Percentiles rank a stretch among this genome's conserved stretches.
Evolutionary conservation across 92 coral and sea anemone genomes (phyloP).

Genomic region (Micromussa lordhowensis): DNA sequence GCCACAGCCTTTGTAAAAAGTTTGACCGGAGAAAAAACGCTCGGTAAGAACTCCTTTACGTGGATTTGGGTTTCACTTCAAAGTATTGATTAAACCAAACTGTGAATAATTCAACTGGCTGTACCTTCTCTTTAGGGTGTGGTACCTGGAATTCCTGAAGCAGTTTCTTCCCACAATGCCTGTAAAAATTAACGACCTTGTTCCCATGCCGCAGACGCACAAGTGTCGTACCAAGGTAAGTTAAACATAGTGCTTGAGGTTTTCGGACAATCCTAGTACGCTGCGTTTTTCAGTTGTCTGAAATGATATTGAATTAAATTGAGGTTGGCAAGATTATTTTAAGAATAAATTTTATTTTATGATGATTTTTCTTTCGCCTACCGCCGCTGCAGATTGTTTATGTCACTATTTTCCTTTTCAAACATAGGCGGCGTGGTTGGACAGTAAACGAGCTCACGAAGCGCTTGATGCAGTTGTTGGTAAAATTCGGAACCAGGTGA

Average conservation of each 20-base stretch:
- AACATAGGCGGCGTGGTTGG: conserved; percentile 37
- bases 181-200: conserved; percentile 56
- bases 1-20: conserved; percentile 32
- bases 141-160: conserved; percentile 78
- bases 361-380: no score
- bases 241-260: neutral
- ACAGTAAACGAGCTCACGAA: conserved; percentile 23
- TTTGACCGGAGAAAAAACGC: conserved; percentile 51
- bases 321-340: no score
- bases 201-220: conserved; percentile 22
- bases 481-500: conserved; percentile 76
- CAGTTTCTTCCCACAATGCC: conserved; percentile 79
- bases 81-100: neutral
- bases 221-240: conserved; percentile 34
- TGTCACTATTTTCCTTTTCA: neutral
- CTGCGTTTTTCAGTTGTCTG: neutral
- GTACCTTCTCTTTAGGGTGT: conserved; percentile 52
- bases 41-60: conserved; percentile 19
- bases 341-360: no score
- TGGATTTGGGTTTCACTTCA: neutral
- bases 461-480: conserved; percentile 52
- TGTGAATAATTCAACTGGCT: neutral
- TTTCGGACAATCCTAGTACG: neutral
- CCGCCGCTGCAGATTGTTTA: neutral
- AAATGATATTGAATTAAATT: no score